Conservation (phyloP, 2,797 vertebrate genomes). For the Rhabdophis nuchalis region DNA sequence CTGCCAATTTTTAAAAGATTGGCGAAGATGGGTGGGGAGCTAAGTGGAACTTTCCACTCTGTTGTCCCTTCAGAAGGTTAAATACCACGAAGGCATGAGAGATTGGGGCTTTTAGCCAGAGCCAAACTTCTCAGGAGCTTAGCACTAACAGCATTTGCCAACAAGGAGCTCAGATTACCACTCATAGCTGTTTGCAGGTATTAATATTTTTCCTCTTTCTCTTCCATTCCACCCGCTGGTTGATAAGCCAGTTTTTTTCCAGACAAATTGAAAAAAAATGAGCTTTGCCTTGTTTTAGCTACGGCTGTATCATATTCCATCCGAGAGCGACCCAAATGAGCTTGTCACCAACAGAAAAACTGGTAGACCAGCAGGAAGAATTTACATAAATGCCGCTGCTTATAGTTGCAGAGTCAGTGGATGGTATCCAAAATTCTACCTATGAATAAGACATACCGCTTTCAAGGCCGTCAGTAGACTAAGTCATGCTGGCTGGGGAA, state of each 20-base stretch:
- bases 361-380: background rate
- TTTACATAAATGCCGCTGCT: background rate
- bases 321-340: background rate
- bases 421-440: background rate
- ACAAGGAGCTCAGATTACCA: background rate
- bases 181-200: background rate
- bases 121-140: background rate
- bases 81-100: background rate
- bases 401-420: background rate
- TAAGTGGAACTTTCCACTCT: constrained; percentile 17
- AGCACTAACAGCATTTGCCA: background rate
- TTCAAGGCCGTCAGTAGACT: background rate
- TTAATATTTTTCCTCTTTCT: background rate
- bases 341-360: background rate
- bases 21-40: background rate
- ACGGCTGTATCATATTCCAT: background rate
- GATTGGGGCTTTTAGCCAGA: background rate
- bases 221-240: background rate
- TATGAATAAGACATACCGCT: background rate
- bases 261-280: background rate
- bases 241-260: background rate
- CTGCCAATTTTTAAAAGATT: background rate
- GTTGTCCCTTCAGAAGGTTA: background rate
- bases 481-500: background rate
- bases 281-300: background rate